Base-by-base conservation (phyloP, 2,888 invertebrate species). In the Oxytorus armatus region DNA sequence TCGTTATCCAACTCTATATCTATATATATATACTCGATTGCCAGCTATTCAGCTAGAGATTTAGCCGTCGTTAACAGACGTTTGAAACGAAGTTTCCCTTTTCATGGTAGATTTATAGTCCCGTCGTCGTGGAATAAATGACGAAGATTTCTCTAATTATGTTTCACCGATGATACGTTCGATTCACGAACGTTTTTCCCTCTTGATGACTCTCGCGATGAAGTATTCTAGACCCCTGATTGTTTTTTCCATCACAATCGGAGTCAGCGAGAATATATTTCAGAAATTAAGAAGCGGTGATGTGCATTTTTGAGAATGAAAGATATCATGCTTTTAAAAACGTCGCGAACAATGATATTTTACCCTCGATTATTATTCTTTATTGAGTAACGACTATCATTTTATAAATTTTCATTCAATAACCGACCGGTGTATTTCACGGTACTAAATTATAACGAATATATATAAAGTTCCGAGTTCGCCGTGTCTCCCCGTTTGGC, bases 91-190 rank as follows among this genome's bases (percentile, higher is more conserved):
- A 77, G 75, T 81, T 81, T 81, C 66, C 77, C 81, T 77, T 79
- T 82, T 79, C 81, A 75, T 51, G 59, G 65, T 51, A 79, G 83
- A 85, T 85, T 84, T 84, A 85, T 85, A 39, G 82, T 80, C 61
- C n/a, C 77, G 69, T 68, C 81, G 63, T 82, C 75, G 61, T 61
- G 68, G 77, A 83, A 85, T 84, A 83, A 83, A 85, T 83, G 77
- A 83, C 82, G 82, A 83, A 83, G 81, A 85, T 82, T 85, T 84
- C 82, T 85, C 83, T 85, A 84, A 85, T 85, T 85, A 83, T 73
- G 78, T 77, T 79, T 59, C 70, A 44, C 79, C 80, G 79, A 84
- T 77, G 75, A 81, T 69, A 77, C 73, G 72, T 77, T 83, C 72
- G 79, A 81, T 80, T 63, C 11, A 53, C 63, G 8, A 55, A 57